Evolutionary conservation across 37 sponge, comb jelly and placozoan species (phyloP).

Genomic region (Hexactinellida sp.): DNA sequence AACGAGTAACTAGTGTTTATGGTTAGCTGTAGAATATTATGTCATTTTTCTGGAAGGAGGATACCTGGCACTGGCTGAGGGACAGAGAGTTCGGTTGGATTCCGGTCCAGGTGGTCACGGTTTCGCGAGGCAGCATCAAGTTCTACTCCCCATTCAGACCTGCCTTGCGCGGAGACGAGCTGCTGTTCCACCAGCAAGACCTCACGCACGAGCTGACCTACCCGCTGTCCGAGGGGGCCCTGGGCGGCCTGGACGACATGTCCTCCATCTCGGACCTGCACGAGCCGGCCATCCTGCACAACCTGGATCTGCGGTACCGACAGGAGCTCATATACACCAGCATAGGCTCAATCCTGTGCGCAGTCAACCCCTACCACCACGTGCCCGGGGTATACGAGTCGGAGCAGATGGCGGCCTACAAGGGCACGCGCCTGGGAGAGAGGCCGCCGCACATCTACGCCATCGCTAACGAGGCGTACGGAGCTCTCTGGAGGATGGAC

Average conservation of each 20-base stretch:
- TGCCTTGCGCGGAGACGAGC: not conserved
- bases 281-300: slow-evolving; percentile 87
- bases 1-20: no score
- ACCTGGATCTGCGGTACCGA: slow-evolving; percentile 70
- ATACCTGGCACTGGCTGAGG: not conserved
- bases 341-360: slow-evolving; percentile 86
- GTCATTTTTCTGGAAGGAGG: slow-evolving; percentile 6
- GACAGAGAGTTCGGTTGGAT: not conserved
- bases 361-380: slow-evolving; percentile 86
- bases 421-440: slow-evolving; percentile 74
- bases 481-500: slow-evolving; percentile 78
- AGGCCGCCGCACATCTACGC: slow-evolving; percentile 92
- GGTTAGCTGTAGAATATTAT: not conserved
- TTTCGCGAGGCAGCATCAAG: not conserved
- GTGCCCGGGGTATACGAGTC: slow-evolving; percentile 56
- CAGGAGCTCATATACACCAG: slow-evolving; percentile 79
- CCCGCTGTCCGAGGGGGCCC: slow-evolving; percentile 67
- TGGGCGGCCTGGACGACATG: slow-evolving; percentile 84
- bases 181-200: slow-evolving; percentile 16
- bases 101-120: not conserved
- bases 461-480: slow-evolving; percentile 87
- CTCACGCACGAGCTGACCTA: slow-evolving; percentile 46
- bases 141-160: not conserved
- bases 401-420: slow-evolving; percentile 61
- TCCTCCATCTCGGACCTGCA: slow-evolving; percentile 78